phyloP scores from a whole-genome alignment of 2,888 invertebrate genomes.

The Drepana falcataria region DNA sequence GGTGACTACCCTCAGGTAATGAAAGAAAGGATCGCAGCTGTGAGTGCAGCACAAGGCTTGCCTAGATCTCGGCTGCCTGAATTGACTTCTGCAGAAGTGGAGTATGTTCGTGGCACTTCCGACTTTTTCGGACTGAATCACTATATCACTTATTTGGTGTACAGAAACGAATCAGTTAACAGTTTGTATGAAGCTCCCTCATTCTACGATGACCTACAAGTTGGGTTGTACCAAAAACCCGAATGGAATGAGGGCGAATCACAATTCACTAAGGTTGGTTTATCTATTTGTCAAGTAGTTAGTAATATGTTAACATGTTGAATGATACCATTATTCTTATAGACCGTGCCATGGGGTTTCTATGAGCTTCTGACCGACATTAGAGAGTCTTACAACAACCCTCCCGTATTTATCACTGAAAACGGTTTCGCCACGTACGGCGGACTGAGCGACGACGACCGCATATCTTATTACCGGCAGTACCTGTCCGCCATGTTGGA shows the following conservation, averaged over 20 bases:
- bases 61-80: conserved; percentile 76
- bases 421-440: conserved; percentile 58
- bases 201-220: conserved; percentile 30
- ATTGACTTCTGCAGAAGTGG: conserved; percentile 79
- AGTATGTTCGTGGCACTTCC: conserved; percentile 71
- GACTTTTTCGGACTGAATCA: conserved; percentile 86
- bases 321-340: conserved; percentile 1
- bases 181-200: conserved; percentile 27
- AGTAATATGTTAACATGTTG: neutral
- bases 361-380: conserved; percentile 70
- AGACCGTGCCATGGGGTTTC: conserved; percentile 78
- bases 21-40: conserved; percentile 72
- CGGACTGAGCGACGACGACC: conserved; percentile 53
- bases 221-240: conserved; percentile 9
- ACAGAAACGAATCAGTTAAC: conserved; percentile 34
- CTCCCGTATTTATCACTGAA: conserved; percentile 75
- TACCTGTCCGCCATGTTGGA: conserved; percentile 53
- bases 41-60: conserved; percentile 78
- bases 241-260: conserved; percentile 22
- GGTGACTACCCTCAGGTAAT: conserved; percentile 81
- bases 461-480: conserved; percentile 46
- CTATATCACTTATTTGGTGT: conserved; percentile 75
- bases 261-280: conserved; percentile 13
- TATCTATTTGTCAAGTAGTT: neutral
- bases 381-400: conserved; percentile 65